Evolutionary conservation across 2,888 invertebrate genomes (phyloP).

Genomic region (Leistus spinibarbis): DNA sequence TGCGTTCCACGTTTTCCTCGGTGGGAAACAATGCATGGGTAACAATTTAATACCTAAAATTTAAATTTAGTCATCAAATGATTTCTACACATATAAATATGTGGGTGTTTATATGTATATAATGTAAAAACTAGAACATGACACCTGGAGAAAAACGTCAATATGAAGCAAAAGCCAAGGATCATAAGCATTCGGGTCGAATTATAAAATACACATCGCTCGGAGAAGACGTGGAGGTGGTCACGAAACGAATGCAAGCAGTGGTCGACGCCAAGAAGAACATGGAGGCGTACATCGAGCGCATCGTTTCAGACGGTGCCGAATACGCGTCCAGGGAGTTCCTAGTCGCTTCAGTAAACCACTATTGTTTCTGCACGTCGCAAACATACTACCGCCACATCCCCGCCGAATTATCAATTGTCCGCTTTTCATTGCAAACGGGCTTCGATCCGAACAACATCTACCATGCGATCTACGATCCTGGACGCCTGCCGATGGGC

Average conservation of each 20-base stretch:
- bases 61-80: no score
- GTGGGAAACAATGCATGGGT: no score
- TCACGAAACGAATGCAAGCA: constrained; percentile 41
- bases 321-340: constrained; percentile 47
- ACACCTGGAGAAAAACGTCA: constrained; percentile 37
- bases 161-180: constrained; percentile 49
- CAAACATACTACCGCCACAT: constrained; percentile 49
- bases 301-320: constrained; percentile 36
- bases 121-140: constrained; percentile 15
- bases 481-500: constrained; percentile 55
- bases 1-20: no score
- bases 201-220: constrained; percentile 48
- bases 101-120: constrained; percentile 49
- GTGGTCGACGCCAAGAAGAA: constrained; percentile 38
- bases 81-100: no score
- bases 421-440: constrained; percentile 57
- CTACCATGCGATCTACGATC: constrained; percentile 56
- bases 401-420: constrained; percentile 62
- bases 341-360: constrained; percentile 53
- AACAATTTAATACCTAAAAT: no score
- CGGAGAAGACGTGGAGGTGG: constrained; percentile 47
- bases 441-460: constrained; percentile 56
- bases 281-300: constrained; percentile 30
- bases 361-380: constrained; percentile 52
- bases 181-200: constrained; percentile 42